phyloP scores from a whole-genome alignment of 2,888 invertebrate genomes.

The Apomyelois bistriatella region DNA sequence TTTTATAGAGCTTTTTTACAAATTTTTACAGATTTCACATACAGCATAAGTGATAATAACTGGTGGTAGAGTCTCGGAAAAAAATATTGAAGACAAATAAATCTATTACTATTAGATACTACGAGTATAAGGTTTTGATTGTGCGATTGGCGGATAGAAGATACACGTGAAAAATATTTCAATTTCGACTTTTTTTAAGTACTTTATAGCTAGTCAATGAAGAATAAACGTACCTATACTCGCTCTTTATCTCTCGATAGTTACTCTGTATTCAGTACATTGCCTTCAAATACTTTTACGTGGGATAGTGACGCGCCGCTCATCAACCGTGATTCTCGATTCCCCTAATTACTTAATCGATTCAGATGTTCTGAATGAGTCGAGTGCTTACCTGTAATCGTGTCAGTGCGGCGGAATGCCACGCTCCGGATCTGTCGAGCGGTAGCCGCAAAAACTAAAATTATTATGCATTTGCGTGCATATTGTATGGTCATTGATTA shows the following conservation, averaged over 20 bases:
- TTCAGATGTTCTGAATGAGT: constrained; percentile 5
- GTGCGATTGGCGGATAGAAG: too few species aligned
- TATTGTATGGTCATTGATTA: neutral
- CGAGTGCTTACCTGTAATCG: neutral
- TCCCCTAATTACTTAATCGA: constrained; percentile 13
- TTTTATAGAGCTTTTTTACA: too few species aligned
- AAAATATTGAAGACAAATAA: too few species aligned
- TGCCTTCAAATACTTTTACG: neutral
- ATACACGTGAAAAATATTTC: too few species aligned
- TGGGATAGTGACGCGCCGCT: neutral
- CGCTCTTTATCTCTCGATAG: neutral
- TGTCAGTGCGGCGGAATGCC: constrained; percentile 1
- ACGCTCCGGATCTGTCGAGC: neutral
- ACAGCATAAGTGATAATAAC: too few species aligned
- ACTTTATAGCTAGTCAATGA: too few species aligned
- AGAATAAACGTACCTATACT: too few species aligned
- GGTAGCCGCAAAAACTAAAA: neutral
- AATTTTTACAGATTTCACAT: too few species aligned
- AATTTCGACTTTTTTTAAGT: too few species aligned
- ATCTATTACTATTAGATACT: too few species aligned
- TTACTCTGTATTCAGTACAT: neutral
- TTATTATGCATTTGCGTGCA: constrained; percentile 4
- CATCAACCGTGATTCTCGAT: constrained; percentile 9
- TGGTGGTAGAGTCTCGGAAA: too few species aligned
- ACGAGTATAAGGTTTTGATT: too few species aligned